Percentiles rank a stretch among this genome's conserved stretches.
Evolutionary conservation across 2,797 vertebrate genomes (phyloP).

Genomic region (Channa striata): DNA sequence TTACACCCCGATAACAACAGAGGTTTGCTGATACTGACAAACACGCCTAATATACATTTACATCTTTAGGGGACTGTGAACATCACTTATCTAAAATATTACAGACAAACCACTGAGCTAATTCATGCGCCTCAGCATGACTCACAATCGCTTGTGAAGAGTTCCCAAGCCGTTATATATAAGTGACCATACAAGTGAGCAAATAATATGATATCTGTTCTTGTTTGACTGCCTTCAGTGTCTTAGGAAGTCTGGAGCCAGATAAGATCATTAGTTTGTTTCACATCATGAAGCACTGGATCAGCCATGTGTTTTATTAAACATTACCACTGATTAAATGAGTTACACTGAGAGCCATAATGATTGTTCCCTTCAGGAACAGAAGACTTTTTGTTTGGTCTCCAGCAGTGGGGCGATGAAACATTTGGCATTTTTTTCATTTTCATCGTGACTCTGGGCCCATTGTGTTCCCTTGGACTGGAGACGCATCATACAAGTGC

Average conservation of each 20-base stretch:
- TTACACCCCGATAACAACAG: slow-evolving; percentile 40
- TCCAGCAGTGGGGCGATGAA: slow-evolving; percentile 13
- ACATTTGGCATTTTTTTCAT: slow-evolving; percentile 25
- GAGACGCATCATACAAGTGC: slow-evolving; percentile 58
- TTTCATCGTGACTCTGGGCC: slow-evolving; percentile 31
- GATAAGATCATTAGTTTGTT: slow-evolving; percentile 19
- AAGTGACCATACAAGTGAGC: not conserved
- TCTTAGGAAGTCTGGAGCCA: not conserved
- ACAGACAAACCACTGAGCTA: slow-evolving; percentile 15
- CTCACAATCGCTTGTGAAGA: not conserved
- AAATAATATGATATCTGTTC: not conserved
- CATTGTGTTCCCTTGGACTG: slow-evolving; percentile 48
- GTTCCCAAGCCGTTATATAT: not conserved
- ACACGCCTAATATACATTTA: slow-evolving; percentile 38
- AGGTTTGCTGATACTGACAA: slow-evolving; percentile 29
- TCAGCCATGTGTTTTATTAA: slow-evolving; percentile 22
- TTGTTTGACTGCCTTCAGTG: slow-evolving; percentile 6
- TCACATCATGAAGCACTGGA: slow-evolving; percentile 33
- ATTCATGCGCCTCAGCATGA: slow-evolving; percentile 19
- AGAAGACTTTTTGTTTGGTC: slow-evolving; percentile 17
- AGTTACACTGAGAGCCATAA: slow-evolving; percentile 33
- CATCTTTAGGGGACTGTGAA: slow-evolving; percentile 39
- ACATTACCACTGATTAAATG: slow-evolving; percentile 30
- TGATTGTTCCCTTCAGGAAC: slow-evolving; percentile 31
- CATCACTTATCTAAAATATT: slow-evolving; percentile 14